Base-by-base conservation (phyloP, 2,113 vertebrate species). In the Vicugna pacos region DNA sequence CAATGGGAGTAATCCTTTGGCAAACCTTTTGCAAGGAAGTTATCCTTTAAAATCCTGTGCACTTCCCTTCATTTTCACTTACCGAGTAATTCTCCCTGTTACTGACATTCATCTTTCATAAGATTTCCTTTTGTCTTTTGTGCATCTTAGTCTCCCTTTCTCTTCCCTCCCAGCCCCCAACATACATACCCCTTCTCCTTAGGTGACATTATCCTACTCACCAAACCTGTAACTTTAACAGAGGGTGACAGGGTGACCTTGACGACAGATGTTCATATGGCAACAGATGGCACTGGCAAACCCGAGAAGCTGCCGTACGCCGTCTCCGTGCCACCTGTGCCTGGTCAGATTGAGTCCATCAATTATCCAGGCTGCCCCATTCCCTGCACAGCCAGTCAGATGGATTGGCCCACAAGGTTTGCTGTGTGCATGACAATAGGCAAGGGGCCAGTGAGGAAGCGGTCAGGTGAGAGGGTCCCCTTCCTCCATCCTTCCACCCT, bases 171-270 rank as follows among this genome's bases (percentile, higher is more conserved):
- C 67, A 94, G 58, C 83, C 77, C 80, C 86, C 83, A 91, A 62
- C 54, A 79, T 38, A 52, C 50, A 58, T 67, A 73, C 28, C 30
- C 76, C 77, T 94, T 96, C 42, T 94, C 98, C 97, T 98, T 98
- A 99, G 99, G 99, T 98, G 99, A 99, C 98, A 98, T 99, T 96
- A 98, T 98, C 98, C 98, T 99, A 97, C 98, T 98, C 98, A 98
- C 98, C 98, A 99, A 98, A 98, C 98, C 99, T 86, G 99, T 99
- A 98, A 99, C 97, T 97, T 99, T 99, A 99, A 98, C 97, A 98
- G 99, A 99, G 98, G 99, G 99, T 94, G 99, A 99, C 98, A 99
- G 99, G 97, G 98, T 99, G 97, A 99, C 99, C 98, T 99, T 99
- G 98, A 99, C 97, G 98, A 99, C 99, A 96, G 99, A 99, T 99